A percentile compares a stretch with the other conserved stretches of the same genome.
Evolutionary conservation across 2,888 invertebrate genomes (phyloP).

Genomic region (Eupeodes luniger): DNA sequence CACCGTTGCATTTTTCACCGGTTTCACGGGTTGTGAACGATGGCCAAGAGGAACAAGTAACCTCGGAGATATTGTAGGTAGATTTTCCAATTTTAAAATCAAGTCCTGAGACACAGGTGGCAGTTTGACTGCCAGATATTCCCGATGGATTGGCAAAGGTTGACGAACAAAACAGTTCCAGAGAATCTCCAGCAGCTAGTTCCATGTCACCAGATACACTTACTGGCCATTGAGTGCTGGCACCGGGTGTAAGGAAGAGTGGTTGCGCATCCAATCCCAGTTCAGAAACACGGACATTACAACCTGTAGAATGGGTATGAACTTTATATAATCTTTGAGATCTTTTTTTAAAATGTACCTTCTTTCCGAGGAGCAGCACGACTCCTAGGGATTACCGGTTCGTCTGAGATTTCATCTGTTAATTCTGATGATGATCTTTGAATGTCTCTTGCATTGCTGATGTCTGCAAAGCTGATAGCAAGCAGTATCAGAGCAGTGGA

Average conservation of each 20-base stretch:
- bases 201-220: slow-evolving; percentile 79
- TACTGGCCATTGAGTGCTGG: slow-evolving; percentile 80
- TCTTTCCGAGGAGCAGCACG: neutral
- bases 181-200: slow-evolving; percentile 78
- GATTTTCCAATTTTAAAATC: slow-evolving; percentile 77
- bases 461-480: slow-evolving; percentile 30
- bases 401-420: too few species aligned
- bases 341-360: too few species aligned
- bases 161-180: slow-evolving; percentile 81
- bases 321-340: too few species aligned
- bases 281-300: slow-evolving; percentile 69
- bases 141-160: slow-evolving; percentile 74
- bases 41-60: slow-evolving; percentile 81
- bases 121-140: slow-evolving; percentile 73
- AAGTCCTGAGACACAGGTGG: slow-evolving; percentile 78
- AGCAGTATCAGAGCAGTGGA: slow-evolving; percentile 29
- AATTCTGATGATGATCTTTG: neutral
- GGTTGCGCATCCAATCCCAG: slow-evolving; percentile 85
- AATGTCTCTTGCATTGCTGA: slow-evolving; percentile 22
- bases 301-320: slow-evolving; percentile 24
- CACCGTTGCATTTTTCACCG: slow-evolving; percentile 79
- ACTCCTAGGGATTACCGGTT: neutral
- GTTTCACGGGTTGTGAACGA: slow-evolving; percentile 79
- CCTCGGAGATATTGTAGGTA: slow-evolving; percentile 78
- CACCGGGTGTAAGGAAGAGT: slow-evolving; percentile 85